A percentile compares a stretch with the other conserved stretches of the same genome.
Conservation (phyloP, 2,888 invertebrate species). For the Brenthis ino region DNA sequence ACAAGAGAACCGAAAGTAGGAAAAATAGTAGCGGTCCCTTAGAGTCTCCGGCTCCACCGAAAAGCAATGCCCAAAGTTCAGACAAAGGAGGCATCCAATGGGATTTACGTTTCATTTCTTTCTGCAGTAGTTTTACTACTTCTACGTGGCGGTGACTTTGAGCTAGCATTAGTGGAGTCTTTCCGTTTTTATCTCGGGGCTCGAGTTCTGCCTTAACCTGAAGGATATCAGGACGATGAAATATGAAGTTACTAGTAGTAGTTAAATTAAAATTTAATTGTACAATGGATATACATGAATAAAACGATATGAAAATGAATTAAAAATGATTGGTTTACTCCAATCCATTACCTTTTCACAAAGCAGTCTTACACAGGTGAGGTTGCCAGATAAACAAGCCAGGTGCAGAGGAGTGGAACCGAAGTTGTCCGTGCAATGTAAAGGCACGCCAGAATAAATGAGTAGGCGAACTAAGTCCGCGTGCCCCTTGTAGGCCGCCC, state of each 20-base stretch:
- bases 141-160: slow-evolving; percentile 93
- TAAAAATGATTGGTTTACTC: no score
- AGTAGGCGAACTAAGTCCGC: slow-evolving; percentile 92
- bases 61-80: slow-evolving; percentile 93
- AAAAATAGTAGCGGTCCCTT: slow-evolving; percentile 94
- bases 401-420: slow-evolving; percentile 95
- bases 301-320: no score
- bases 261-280: background rate
- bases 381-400: slow-evolving; percentile 93
- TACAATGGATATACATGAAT: no score
- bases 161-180: slow-evolving; percentile 94
- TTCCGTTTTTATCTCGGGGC: slow-evolving; percentile 94
- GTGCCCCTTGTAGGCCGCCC: slow-evolving; percentile 97
- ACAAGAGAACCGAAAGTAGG: slow-evolving; percentile 91
- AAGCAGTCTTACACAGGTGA: slow-evolving; percentile 92
- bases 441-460: slow-evolving; percentile 94
- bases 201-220: slow-evolving; percentile 93
- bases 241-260: background rate
- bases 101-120: slow-evolving; percentile 90
- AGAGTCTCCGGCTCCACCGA: slow-evolving; percentile 95
- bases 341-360: slow-evolving; percentile 88
- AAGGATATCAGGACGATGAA: background rate
- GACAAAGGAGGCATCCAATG: slow-evolving; percentile 94
- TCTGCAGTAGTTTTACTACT: slow-evolving; percentile 90
- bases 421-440: slow-evolving; percentile 95